These are phyloP conservation scores for Nipponacmea schrenckii DNA, from an alignment of 2,888 invertebrate genomes.

Conservation along the genomic window DNA sequence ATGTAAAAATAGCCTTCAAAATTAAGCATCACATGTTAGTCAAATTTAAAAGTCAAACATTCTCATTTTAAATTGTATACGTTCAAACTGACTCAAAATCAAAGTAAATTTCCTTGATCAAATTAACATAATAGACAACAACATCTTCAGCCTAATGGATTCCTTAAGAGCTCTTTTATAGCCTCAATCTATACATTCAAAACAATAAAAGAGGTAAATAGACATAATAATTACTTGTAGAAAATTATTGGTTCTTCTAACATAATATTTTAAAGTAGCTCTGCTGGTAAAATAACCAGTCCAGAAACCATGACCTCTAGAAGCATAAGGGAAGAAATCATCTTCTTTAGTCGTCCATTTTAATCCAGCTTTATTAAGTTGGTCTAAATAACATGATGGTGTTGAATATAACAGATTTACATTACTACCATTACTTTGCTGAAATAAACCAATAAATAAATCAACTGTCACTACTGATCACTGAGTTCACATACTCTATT, in stretches of 20 bases:
- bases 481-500: neutral
- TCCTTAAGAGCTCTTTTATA: no score
- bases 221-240: slow-evolving; percentile 63
- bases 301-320: slow-evolving; percentile 89
- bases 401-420: slow-evolving; percentile 78
- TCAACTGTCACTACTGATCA: no score
- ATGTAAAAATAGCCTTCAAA: no score
- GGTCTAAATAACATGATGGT: slow-evolving; percentile 71
- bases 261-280: slow-evolving; percentile 69
- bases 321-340: slow-evolving; percentile 74
- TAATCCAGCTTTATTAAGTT: slow-evolving; percentile 73
- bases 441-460: slow-evolving; percentile 26
- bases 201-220: no score
- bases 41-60: no score
- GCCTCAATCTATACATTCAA: no score
- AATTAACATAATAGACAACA: no score
- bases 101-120: no score
- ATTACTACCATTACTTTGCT: slow-evolving; percentile 60
- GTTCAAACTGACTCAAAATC: no score
- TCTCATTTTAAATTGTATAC: no score
- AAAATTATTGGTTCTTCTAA: slow-evolving; percentile 66
- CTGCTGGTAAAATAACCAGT: slow-evolving; percentile 78
- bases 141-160: no score
- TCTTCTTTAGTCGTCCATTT: slow-evolving; percentile 73
- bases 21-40: no score